Percentiles rank a stretch among this genome's conserved stretches.
Evolutionary conservation across 2,113 vertebrate species (phyloP).

Genomic region (Tympanuchus pallidicinctus): DNA sequence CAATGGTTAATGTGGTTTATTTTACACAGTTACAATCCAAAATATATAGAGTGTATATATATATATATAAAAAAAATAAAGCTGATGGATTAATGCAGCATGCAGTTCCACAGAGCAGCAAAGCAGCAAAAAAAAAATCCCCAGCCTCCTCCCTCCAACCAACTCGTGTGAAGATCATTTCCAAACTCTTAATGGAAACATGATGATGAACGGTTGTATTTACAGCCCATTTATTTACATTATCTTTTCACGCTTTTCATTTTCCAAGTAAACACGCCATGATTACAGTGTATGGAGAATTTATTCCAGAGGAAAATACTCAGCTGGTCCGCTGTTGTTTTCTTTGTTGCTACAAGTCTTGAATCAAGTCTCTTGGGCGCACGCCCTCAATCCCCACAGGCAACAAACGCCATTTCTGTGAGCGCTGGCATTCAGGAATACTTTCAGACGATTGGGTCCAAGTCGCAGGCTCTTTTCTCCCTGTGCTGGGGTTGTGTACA

Average conservation of each 20-base stretch:
- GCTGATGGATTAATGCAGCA: background rate
- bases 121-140: background rate
- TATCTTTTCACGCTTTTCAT: background rate
- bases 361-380: background rate
- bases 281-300: background rate
- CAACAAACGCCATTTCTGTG: background rate
- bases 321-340: background rate
- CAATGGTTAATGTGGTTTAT: slow-evolving; percentile 1
- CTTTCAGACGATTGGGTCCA: background rate
- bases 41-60: background rate
- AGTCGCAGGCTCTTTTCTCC: background rate
- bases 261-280: background rate
- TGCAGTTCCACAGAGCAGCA: background rate
- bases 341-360: background rate
- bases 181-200: background rate
- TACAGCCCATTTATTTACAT: slow-evolving; percentile 16
- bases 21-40: slow-evolving; percentile 37
- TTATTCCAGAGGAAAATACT: background rate
- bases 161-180: background rate
- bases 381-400: background rate
- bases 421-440: background rate
- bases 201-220: background rate
- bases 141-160: background rate
- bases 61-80: background rate
- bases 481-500: background rate